Evolutionary conservation across 2,888 invertebrate genomes (phyloP).

Genomic region (Nymphalis urticae): DNA sequence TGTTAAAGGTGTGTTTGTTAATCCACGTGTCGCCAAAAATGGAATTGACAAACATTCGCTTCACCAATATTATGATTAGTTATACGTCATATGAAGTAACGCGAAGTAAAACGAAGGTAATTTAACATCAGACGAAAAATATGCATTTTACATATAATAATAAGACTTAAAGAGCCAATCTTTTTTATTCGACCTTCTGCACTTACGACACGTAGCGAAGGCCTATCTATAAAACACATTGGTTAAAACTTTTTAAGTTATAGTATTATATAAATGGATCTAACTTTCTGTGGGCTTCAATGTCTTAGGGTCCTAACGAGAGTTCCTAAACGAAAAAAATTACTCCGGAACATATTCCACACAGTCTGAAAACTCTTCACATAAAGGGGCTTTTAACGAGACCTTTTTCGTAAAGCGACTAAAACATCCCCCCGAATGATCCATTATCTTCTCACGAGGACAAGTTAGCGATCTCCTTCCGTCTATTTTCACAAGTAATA

Average conservation of each 20-base stretch:
- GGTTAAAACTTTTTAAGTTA: constrained; percentile 33
- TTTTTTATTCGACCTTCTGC: not conserved
- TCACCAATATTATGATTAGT: not conserved
- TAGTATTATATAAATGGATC: constrained; percentile 37
- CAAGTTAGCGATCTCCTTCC: constrained; percentile 81
- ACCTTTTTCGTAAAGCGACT: constrained; percentile 75
- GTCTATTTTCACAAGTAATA: constrained; percentile 82
- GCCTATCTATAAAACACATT: constrained; percentile 19
- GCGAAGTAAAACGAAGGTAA: too few species aligned
- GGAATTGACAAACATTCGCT: constrained; percentile 4
- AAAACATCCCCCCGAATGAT: constrained; percentile 78
- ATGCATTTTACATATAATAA: not conserved
- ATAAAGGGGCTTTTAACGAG: constrained; percentile 77
- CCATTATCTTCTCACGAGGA: constrained; percentile 79
- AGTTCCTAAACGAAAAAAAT: constrained; percentile 62
- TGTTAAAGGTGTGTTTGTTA: not conserved
- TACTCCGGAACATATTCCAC: constrained; percentile 55
- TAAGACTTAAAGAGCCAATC: not conserved
- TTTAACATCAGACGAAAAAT: too few species aligned
- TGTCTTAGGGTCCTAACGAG: constrained; percentile 44
- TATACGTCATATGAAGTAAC: not conserved
- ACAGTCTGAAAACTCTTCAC: constrained; percentile 73
- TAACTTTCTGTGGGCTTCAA: constrained; percentile 39
- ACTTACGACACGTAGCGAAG: too few species aligned
- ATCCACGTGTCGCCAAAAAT: not conserved